Conservation (phyloP, 2,797 vertebrate species). For the Toxotes lorentzi region DNA sequence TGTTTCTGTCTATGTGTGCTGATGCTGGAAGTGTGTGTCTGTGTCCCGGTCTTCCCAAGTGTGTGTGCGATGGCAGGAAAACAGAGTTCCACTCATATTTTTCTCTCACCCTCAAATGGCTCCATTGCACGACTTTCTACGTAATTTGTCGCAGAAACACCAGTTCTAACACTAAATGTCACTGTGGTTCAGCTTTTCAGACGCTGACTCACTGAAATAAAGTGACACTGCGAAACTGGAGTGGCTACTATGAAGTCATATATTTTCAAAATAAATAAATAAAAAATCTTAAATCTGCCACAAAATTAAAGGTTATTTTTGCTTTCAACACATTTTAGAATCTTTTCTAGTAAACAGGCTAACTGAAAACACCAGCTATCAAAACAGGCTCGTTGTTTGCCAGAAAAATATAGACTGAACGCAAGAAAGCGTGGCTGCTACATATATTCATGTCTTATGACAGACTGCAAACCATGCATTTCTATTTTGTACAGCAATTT, state of each 20-base stretch:
- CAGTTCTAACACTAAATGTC: conserved; percentile 6
- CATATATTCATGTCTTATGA: too few species aligned
- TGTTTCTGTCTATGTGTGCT: not conserved
- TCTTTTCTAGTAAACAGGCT: too few species aligned
- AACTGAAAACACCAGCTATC: too few species aligned
- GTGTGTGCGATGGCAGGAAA: conserved; percentile 13
- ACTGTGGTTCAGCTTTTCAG: not conserved
- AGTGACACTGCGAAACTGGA: not conserved
- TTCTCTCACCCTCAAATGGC: conserved; percentile 26
- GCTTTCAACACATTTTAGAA: too few species aligned
- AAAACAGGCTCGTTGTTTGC: too few species aligned
- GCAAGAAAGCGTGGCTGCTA: too few species aligned
- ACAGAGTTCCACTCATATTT: conserved; percentile 33
- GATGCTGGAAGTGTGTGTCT: not conserved
- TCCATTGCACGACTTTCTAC: conserved; percentile 19
- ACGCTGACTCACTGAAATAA: not conserved
- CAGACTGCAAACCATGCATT: too few species aligned
- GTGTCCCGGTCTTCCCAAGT: not conserved
- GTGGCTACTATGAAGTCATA: not conserved
- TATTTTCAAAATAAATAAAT: too few species aligned
- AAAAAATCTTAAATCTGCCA: too few species aligned
- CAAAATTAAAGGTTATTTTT: too few species aligned
- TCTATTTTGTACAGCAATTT: too few species aligned
- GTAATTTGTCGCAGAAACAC: conserved; percentile 8
- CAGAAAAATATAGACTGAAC: too few species aligned